These are phyloP conservation scores for Natator depressus DNA, from an alignment of 2,113 vertebrate genomes.

Conservation along the genomic window DNA sequence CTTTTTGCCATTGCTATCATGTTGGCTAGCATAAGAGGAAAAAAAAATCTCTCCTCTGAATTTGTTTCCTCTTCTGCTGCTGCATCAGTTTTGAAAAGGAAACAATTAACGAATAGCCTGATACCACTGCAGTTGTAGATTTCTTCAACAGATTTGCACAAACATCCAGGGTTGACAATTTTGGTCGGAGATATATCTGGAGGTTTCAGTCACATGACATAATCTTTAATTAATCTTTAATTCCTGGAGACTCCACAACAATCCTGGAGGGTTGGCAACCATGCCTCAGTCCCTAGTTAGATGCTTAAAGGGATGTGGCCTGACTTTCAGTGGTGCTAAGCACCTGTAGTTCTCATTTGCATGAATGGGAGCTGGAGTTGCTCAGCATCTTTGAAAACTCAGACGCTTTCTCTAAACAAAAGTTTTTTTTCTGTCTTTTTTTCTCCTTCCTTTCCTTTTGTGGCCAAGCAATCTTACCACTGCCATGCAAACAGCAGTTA, in stretches of 20 bases:
- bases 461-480: not conserved
- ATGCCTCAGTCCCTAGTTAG: not conserved
- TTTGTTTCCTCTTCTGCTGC: slow-evolving; percentile 14
- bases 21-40: slow-evolving; percentile 10
- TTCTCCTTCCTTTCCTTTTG: not conserved
- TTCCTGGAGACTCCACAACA: not conserved
- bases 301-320: not conserved
- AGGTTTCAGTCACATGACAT: not conserved
- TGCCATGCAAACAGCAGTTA: not conserved
- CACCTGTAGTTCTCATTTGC: not conserved
- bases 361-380: not conserved
- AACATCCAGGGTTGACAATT: not conserved
- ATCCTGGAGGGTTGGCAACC: not conserved
- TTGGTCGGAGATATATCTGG: not conserved
- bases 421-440: not conserved
- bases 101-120: not conserved
- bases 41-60: not conserved
- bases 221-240: not conserved
- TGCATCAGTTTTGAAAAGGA: slow-evolving; percentile 31
- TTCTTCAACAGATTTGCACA: not conserved
- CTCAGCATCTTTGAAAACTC: not conserved
- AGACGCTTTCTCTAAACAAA: not conserved
- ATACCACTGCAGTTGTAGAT: not conserved
- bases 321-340: not conserved
- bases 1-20: slow-evolving; percentile 22